phyloP scores from a whole-genome alignment of 2,888 invertebrate genomes.

The Eueremaeus valkanovi region DNA sequence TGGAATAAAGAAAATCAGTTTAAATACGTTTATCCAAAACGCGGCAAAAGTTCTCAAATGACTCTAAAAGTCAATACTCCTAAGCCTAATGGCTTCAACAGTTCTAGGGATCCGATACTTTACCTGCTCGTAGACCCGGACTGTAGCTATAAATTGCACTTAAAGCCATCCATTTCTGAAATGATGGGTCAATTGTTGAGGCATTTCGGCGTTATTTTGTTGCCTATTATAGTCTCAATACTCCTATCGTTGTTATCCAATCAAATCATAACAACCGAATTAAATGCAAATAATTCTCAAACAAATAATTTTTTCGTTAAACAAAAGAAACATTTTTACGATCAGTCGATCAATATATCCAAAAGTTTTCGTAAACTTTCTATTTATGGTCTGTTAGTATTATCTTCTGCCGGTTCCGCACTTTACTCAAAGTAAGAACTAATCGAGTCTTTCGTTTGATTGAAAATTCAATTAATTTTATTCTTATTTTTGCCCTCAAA shows the following conservation, averaged over 20 bases:
- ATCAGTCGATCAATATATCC: background rate
- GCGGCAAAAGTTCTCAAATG: conserved; percentile 14
- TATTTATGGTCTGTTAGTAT: background rate
- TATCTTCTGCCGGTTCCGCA: background rate
- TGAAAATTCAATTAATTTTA: background rate
- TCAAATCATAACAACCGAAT: conserved; percentile 23
- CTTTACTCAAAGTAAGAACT: background rate
- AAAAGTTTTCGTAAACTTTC: background rate
- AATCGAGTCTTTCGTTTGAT: background rate
- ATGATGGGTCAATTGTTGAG: conserved; percentile 39
- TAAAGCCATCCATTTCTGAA: conserved; percentile 37
- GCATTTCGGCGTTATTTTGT: conserved; percentile 35
- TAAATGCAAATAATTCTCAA: background rate
- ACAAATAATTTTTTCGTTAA: background rate
- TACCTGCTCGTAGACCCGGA: conserved; percentile 46
- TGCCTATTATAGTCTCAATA: conserved; percentile 39
- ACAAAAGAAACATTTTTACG: background rate
- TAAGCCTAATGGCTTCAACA: conserved; percentile 25
- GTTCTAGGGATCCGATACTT: conserved; percentile 38
- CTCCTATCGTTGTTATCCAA: conserved; percentile 34
- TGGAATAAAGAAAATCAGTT: conserved; percentile 36
- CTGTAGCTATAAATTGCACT: conserved; percentile 43
- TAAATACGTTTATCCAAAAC: conserved; percentile 6
- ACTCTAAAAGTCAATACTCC: conserved; percentile 36
- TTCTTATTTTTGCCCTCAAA: too few relatives aligned